A percentile compares a stretch with the other conserved stretches of the same genome.
Conservation (phyloP, 2,113 vertebrate genomes). For the Hippocampus comes region DNA sequence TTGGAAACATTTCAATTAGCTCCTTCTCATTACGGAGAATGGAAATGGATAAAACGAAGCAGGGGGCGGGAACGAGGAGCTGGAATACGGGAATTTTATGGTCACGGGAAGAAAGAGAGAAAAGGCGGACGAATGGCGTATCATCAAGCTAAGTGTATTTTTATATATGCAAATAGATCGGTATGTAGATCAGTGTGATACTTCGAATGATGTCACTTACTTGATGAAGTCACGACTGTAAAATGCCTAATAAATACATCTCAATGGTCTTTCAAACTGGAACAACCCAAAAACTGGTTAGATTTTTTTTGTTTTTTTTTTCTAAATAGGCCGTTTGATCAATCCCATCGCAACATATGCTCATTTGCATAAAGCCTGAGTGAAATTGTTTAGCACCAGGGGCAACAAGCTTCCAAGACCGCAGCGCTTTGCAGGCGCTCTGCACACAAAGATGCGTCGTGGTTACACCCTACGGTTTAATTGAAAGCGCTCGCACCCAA, state of each 20-base stretch:
- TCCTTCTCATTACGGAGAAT: conserved; percentile 60
- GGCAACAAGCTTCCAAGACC: conserved; percentile 19
- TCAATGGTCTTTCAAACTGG: conserved; percentile 12
- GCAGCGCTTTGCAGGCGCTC: conserved; percentile 42
- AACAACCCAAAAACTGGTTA: neutral
- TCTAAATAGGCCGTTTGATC: conserved; percentile 47
- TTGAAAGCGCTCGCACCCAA: conserved; percentile 40
- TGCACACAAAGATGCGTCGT: conserved; percentile 59
- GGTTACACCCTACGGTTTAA: conserved; percentile 38
- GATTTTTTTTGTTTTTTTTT: conserved; percentile 8
- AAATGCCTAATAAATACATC: conserved; percentile 19
- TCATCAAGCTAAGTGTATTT: conserved; percentile 52
- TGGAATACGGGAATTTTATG: conserved; percentile 34
- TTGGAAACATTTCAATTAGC: conserved; percentile 64
- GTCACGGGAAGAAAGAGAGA: conserved; percentile 34
- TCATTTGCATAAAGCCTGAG: conserved; percentile 55
- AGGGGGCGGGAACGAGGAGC: neutral
- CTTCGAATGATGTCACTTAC: conserved; percentile 45
- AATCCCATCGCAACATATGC: conserved; percentile 55
- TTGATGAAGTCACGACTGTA: conserved; percentile 46
- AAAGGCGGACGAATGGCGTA: neutral
- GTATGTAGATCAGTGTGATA: conserved; percentile 42
- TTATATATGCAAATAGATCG: conserved; percentile 40
- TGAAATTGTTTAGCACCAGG: conserved; percentile 43
- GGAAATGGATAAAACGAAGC: conserved; percentile 23